These are phyloP conservation scores for Pterobdella sp. DNA, from an alignment of 2,888 invertebrate genomes.

Conservation along the genomic window DNA sequence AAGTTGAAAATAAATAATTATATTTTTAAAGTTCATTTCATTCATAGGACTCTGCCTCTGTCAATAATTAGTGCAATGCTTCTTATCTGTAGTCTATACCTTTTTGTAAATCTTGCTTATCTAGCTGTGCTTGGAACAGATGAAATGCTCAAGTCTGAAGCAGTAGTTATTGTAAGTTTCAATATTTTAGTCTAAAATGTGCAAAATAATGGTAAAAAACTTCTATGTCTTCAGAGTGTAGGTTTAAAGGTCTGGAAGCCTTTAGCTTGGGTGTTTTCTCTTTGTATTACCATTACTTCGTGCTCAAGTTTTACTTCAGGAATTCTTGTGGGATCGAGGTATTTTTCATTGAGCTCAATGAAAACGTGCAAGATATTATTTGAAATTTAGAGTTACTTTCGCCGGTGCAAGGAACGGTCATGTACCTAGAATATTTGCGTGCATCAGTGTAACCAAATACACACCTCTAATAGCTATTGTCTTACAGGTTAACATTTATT, in stretches of 20 bases:
- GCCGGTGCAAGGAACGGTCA: conserved; percentile 23
- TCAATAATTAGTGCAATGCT: conserved; percentile 84
- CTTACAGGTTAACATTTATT: neutral
- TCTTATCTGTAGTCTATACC: conserved; percentile 75
- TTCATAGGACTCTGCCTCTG: conserved; percentile 63
- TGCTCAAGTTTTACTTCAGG: conserved; percentile 34
- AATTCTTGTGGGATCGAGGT: conserved; percentile 35
- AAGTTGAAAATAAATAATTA: neutral
- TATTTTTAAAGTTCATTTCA: conserved; percentile 2
- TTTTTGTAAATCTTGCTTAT: conserved; percentile 62
- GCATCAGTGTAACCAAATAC: conserved; percentile 5
- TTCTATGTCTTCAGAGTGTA: neutral
- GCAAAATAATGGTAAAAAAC: too few species aligned
- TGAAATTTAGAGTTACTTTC: neutral
- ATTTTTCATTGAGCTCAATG: neutral
- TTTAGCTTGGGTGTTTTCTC: conserved; percentile 42
- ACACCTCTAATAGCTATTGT: conserved; percentile 17
- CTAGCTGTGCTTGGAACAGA: conserved; percentile 36
- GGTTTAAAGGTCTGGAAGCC: neutral
- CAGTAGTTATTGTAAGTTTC: conserved; percentile 38
- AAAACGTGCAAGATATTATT: neutral
- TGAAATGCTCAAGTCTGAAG: conserved; percentile 36
- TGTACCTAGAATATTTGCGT: conserved; percentile 4
- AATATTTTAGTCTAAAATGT: too few species aligned
- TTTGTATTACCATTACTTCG: conserved; percentile 35